Evolutionary conservation across 2,888 invertebrate genomes (phyloP).

Genomic region (Lepetodrilus schrolli): DNA sequence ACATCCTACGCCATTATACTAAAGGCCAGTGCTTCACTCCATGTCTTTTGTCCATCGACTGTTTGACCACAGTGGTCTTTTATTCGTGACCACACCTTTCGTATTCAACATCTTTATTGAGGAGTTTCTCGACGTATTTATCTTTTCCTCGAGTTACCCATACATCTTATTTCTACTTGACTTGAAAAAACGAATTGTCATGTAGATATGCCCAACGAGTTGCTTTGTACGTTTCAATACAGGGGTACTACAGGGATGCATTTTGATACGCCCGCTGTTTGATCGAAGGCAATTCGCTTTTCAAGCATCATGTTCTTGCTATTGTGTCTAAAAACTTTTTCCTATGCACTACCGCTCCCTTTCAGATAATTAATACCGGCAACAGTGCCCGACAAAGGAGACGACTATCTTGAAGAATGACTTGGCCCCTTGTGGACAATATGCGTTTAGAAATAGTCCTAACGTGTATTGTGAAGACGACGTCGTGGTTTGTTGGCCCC

Average conservation of each 20-base stretch:
- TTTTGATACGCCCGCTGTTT: constrained; percentile 18
- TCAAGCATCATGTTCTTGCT: constrained; percentile 39
- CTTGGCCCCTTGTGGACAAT: constrained; percentile 33
- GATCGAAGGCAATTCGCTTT: constrained; percentile 42
- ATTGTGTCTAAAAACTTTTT: constrained; percentile 46
- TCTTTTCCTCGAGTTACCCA: constrained; percentile 12
- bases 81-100: constrained; percentile 1
- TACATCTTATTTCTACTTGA: constrained; percentile 10
- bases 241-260: background rate
- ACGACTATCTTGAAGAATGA: constrained; percentile 35
- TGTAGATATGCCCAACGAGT: background rate
- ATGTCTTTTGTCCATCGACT: background rate
- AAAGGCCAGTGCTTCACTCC: background rate
- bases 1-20: background rate
- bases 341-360: constrained; percentile 38
- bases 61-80: background rate
- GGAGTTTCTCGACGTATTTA: constrained; percentile 24
- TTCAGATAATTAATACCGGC: constrained; percentile 45
- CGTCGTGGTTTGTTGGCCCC: background rate
- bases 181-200: constrained; percentile 26
- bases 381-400: constrained; percentile 39
- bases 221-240: constrained; percentile 11
- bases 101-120: constrained; percentile 4
- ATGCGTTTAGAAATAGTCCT: background rate
- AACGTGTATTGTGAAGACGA: background rate